Evolutionary conservation across 2,113 vertebrate genomes (phyloP).

Genomic region (Rhagologus leucostigma): DNA sequence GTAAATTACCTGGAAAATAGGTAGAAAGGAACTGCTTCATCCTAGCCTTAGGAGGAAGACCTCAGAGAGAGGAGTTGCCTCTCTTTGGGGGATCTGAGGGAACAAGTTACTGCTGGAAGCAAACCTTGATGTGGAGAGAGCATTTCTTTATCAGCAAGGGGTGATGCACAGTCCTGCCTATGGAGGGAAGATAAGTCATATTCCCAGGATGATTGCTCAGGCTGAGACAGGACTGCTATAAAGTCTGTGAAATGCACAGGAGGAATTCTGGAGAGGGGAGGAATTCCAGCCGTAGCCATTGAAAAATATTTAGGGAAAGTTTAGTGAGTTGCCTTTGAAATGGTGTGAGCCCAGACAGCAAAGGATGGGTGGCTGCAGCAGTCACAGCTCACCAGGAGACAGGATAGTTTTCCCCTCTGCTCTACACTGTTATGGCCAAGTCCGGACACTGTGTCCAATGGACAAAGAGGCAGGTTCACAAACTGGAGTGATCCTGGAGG

Average conservation of each 20-base stretch:
- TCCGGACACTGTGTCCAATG: background rate
- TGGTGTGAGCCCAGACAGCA: background rate
- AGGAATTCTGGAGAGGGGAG: background rate
- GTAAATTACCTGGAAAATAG: background rate
- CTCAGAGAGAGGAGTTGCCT: background rate
- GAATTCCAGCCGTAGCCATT: background rate
- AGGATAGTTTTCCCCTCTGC: background rate
- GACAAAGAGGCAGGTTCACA: background rate
- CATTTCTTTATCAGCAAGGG: accelerated
- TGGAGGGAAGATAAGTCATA: no score
- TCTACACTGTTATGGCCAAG: background rate
- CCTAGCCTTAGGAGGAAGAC: background rate
- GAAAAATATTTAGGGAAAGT: background rate
- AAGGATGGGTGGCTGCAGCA: background rate
- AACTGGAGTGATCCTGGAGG: background rate
- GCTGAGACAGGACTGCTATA: background rate
- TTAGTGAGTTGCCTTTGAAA: background rate
- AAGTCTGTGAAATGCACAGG: accelerated
- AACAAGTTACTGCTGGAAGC: background rate
- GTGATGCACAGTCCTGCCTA: background rate
- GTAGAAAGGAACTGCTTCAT: background rate
- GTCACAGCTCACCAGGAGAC: background rate
- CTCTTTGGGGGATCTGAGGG: background rate
- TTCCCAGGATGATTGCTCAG: background rate
- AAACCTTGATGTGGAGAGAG: background rate